Evolutionary conservation across 2,888 invertebrate species (phyloP).

Genomic region (Drepanosiphum platanoidis): DNA sequence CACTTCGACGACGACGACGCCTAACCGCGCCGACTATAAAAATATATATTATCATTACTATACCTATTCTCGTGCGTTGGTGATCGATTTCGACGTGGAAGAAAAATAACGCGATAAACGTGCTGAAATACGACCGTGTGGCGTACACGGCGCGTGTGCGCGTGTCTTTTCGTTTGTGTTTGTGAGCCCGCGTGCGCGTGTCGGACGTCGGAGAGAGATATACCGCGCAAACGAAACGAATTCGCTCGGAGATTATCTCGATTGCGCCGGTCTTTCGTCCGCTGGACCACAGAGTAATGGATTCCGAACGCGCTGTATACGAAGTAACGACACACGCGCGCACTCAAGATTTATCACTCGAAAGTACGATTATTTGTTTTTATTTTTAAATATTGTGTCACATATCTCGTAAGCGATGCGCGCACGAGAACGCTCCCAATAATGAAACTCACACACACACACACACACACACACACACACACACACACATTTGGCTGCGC

Average conservation of each 20-base stretch:
- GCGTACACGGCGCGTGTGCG: no score
- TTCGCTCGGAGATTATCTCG: no score
- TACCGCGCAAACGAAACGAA: no score
- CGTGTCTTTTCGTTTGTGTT: no score
- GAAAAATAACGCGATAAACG: no score
- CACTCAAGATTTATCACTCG: not conserved
- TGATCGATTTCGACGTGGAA: not conserved
- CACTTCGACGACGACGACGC: not conserved
- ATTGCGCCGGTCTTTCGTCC: not conserved
- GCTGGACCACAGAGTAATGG: not conserved
- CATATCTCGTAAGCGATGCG: no score
- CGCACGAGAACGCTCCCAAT: not conserved
- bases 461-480: not conserved
- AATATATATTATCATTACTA: not conserved
- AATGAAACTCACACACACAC: not conserved
- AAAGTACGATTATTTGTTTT: conserved; percentile 10
- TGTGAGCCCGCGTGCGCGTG: no score
- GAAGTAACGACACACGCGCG: not conserved
- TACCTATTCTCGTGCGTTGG: not conserved
- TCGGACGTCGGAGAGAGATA: no score
- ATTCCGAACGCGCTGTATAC: conserved; percentile 7
- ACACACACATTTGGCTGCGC: not conserved
- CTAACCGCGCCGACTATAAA: not conserved
- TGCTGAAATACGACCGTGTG: no score
- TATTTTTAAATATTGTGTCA: conserved; percentile 37